A percentile compares a stretch with the other conserved stretches of the same genome.
These are phyloP conservation scores for Tenthredo livida DNA, from an alignment of 2,888 invertebrate genomes.

Conservation along the genomic window DNA sequence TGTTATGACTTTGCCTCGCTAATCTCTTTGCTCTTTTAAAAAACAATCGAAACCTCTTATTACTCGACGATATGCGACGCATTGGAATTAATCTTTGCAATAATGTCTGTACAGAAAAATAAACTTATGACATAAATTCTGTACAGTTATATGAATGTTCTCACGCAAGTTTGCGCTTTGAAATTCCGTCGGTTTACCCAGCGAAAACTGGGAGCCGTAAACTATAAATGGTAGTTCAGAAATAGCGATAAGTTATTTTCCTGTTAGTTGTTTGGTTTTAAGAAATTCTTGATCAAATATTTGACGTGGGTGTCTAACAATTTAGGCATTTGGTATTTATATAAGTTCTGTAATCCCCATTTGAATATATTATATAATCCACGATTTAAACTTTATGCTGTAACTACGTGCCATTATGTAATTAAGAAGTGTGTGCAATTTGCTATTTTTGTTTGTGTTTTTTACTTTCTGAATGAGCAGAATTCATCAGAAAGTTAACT, in stretches of 20 bases:
- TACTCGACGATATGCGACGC: neutral
- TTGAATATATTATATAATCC: neutral
- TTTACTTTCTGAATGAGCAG: neutral
- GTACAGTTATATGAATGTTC: neutral
- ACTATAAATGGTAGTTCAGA: neutral
- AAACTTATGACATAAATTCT: neutral
- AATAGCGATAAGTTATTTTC: constrained; percentile 4
- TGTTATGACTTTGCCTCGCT: neutral
- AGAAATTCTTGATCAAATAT: constrained; percentile 16
- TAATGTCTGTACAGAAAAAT: neutral
- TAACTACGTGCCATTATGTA: neutral
- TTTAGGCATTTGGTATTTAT: neutral
- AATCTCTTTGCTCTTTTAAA: neutral
- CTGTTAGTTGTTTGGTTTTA: neutral
- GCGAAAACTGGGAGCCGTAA: neutral
- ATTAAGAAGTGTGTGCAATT: neutral
- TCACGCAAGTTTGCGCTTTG: neutral
- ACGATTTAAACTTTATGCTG: neutral
- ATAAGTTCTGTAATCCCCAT: neutral
- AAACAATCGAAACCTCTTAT: neutral
- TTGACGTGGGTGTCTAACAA: neutral
- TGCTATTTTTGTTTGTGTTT: neutral
- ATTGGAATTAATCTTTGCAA: neutral
- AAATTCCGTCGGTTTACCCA: neutral
- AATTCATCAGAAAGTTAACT: neutral